Conservation (phyloP, 2,797 vertebrate species). For the Hephaestus fuliginosus region DNA sequence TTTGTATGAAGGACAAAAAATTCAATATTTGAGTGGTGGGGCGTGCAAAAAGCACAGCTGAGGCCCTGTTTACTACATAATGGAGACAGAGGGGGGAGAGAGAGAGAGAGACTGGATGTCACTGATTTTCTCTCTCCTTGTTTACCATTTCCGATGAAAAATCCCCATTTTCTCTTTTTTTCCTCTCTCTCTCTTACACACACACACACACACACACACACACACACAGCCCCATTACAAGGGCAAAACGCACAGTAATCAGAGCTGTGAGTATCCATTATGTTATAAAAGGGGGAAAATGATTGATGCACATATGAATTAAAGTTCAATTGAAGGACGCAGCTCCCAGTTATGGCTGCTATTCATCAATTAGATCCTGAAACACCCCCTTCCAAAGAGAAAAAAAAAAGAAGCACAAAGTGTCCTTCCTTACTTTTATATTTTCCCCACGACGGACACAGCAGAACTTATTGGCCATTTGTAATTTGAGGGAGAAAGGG, state of each 20-base stretch:
- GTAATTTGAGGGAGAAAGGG: conserved; percentile 38
- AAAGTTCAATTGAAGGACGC: conserved; percentile 86
- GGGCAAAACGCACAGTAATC: conserved; percentile 75
- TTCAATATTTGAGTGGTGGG: conserved; percentile 56
- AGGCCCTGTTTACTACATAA: conserved; percentile 55
- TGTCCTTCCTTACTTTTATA: conserved; percentile 48
- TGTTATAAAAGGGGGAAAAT: conserved; percentile 72
- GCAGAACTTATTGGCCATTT: conserved; percentile 29
- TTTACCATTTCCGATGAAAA: conserved; percentile 55
- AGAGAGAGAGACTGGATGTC: background rate
- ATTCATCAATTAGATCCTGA: conserved; percentile 85
- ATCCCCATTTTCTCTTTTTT: background rate
- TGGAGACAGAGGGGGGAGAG: conserved; percentile 34
- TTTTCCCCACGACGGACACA: conserved; percentile 23
- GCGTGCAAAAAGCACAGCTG: conserved; percentile 52
- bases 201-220: background rate
- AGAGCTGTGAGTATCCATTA: conserved; percentile 75
- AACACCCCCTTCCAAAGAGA: conserved; percentile 66
- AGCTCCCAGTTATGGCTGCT: conserved; percentile 75
- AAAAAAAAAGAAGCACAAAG: conserved; percentile 24
- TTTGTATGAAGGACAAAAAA: conserved; percentile 50
- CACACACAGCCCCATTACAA: conserved; percentile 57
- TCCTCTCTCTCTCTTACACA: background rate
- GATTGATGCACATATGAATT: conserved; percentile 85
- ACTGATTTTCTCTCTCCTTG: conserved; percentile 23